These are phyloP conservation scores for Gnathonemus echidnorhynchus DNA, from an alignment of 2,113 vertebrate genomes.

Conservation along the genomic window DNA sequence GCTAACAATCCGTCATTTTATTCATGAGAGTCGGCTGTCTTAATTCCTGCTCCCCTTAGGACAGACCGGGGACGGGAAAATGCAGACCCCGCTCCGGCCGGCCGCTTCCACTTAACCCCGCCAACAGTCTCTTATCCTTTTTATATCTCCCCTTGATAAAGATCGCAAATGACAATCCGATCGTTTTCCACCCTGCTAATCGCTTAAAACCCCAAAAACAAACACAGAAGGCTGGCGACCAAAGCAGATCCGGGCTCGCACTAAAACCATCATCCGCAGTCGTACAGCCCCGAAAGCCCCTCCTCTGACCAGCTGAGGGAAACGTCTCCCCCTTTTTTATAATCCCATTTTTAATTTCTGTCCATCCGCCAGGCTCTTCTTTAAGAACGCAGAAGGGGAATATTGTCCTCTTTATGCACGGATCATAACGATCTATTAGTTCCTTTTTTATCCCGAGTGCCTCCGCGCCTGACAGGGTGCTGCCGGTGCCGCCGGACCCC, in stretches of 20 bases:
- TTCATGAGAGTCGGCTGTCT: neutral
- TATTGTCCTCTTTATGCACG: slow-evolving; percentile 13
- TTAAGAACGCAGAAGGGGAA: slow-evolving; percentile 24
- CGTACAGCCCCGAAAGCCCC: slow-evolving; percentile 62
- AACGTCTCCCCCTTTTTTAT: slow-evolving; percentile 30
- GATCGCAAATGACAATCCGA: neutral
- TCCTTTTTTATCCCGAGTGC: slow-evolving; percentile 26
- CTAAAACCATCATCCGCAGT: slow-evolving; percentile 42
- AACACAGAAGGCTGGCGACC: neutral
- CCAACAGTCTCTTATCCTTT: neutral
- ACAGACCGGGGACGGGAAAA: neutral
- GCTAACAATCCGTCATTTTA: neutral
- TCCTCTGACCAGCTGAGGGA: slow-evolving; percentile 58
- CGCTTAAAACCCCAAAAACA: neutral
- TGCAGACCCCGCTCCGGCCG: neutral
- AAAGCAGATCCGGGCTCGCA: neutral
- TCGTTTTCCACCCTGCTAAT: neutral
- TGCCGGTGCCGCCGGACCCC: slow-evolving; percentile 50
- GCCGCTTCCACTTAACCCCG: neutral
- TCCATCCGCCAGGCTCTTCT: slow-evolving; percentile 33
- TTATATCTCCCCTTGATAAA: neutral
- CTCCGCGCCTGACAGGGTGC: slow-evolving; percentile 35
- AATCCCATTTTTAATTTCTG: slow-evolving; percentile 41
- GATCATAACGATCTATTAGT: slow-evolving; percentile 14
- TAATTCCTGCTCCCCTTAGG: neutral